These are phyloP conservation scores for Diadumene lineata DNA, from an alignment of 92 coral and sea anemone genomes.

Conservation along the genomic window DNA sequence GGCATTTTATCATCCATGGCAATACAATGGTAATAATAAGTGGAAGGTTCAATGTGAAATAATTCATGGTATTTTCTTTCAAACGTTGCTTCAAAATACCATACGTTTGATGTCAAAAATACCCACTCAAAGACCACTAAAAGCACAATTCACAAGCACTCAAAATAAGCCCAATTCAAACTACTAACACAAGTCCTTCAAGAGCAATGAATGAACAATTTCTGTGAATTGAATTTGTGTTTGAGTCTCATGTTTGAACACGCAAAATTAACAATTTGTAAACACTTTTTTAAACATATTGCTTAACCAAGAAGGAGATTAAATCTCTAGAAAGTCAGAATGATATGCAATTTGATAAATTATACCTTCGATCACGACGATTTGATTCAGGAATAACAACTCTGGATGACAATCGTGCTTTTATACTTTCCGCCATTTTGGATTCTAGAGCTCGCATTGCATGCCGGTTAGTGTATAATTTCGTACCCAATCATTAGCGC, in stretches of 20 bases:
- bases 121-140: not conserved
- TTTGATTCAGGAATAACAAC: not conserved
- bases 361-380: slow-evolving; percentile 9
- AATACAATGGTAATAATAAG: too few species aligned
- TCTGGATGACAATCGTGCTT: not conserved
- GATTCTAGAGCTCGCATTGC: too few species aligned
- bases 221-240: too few species aligned
- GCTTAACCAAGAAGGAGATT: not conserved
- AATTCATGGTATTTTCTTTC: too few species aligned
- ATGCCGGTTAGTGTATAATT: too few species aligned
- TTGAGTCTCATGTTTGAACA: not conserved
- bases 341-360: not conserved
- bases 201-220: too few species aligned
- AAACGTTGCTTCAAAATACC: not conserved
- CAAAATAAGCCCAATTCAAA: too few species aligned
- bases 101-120: not conserved
- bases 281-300: not conserved
- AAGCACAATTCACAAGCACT: too few species aligned
- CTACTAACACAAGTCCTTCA: too few species aligned
- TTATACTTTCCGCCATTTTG: slow-evolving; percentile 6
- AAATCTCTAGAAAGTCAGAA: not conserved
- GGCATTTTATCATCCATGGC: too few species aligned
- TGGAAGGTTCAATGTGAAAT: too few species aligned
- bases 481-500: not conserved
- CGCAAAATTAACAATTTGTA: not conserved